A percentile compares a stretch with the other conserved stretches of the same genome.
Evolutionary conservation across 2,113 vertebrate genomes (phyloP).

Genomic region (Callopanchax toddi): DNA sequence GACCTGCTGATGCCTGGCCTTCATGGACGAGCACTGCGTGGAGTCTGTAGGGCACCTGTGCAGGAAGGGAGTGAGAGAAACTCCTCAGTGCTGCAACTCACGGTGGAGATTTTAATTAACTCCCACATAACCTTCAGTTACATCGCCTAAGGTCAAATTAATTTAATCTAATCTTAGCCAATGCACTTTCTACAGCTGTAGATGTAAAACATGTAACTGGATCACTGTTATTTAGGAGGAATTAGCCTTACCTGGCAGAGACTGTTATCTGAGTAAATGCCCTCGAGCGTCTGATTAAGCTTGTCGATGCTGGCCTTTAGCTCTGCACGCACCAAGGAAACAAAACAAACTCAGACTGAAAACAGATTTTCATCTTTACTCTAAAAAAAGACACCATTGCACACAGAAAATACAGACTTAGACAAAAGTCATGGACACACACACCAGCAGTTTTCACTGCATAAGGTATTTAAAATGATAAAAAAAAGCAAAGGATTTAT

Average conservation of each 20-base stretch:
- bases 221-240: constrained; percentile 12
- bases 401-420: neutral
- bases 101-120: neutral
- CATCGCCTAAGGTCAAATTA: constrained; percentile 5
- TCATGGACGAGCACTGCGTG: constrained; percentile 96
- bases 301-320: constrained; percentile 86
- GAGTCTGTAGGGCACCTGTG: constrained; percentile 91
- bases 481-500: too few species aligned
- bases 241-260: constrained; percentile 86
- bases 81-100: too few species aligned
- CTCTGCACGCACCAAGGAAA: constrained; percentile 73
- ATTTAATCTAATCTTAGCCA: constrained; percentile 2
- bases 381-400: neutral
- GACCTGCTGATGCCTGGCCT: constrained; percentile 94
- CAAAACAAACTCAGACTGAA: constrained; percentile 7
- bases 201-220: constrained; percentile 2
- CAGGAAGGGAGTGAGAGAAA: fast-evolving
- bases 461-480: too few species aligned
- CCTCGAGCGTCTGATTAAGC: constrained; percentile 81
- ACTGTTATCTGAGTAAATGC: constrained; percentile 89
- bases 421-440: neutral
- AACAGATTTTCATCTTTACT: neutral
- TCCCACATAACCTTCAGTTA: neutral
- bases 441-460: neutral
- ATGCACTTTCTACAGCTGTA: neutral